phyloP scores from a whole-genome alignment of 2,888 invertebrate species.

The Heliconius erato region DNA sequence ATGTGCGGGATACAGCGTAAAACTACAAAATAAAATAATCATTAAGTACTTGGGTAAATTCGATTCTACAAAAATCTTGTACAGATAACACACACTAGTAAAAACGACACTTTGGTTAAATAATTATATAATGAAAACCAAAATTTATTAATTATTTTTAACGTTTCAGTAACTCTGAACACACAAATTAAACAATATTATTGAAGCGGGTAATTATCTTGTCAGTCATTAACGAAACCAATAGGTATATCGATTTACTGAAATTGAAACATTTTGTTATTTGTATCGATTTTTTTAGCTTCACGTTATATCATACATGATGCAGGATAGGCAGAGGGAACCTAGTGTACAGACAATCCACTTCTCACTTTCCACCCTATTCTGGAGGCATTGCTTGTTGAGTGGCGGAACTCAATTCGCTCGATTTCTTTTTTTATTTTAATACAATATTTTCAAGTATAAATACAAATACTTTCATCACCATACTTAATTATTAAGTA shows the following conservation, averaged over 20 bases:
- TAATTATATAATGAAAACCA: background rate
- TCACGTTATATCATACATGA: background rate
- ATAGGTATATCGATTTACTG: background rate
- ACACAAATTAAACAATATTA: conserved; percentile 1
- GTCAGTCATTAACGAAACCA: conserved; percentile 9
- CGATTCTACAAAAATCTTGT: background rate
- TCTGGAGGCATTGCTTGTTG: too few relatives aligned
- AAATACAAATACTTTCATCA: too few relatives aligned
- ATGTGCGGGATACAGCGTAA: too few relatives aligned
- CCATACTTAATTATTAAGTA: too few relatives aligned
- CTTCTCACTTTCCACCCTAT: too few relatives aligned
- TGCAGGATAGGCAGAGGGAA: background rate
- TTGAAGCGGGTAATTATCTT: conserved; percentile 11
- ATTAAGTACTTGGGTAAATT: background rate
- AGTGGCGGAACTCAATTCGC: too few relatives aligned
- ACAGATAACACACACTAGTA: background rate
- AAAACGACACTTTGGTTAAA: background rate
- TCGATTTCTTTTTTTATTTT: too few relatives aligned
- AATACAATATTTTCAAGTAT: too few relatives aligned
- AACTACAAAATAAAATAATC: too few relatives aligned
- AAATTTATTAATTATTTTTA: background rate
- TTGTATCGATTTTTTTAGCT: background rate
- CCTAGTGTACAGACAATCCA: too few relatives aligned
- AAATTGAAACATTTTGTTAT: background rate
- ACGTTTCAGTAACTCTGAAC: background rate